Evolutionary conservation across 2,113 vertebrate genomes (phyloP).

Genomic region (Tyto alba): DNA sequence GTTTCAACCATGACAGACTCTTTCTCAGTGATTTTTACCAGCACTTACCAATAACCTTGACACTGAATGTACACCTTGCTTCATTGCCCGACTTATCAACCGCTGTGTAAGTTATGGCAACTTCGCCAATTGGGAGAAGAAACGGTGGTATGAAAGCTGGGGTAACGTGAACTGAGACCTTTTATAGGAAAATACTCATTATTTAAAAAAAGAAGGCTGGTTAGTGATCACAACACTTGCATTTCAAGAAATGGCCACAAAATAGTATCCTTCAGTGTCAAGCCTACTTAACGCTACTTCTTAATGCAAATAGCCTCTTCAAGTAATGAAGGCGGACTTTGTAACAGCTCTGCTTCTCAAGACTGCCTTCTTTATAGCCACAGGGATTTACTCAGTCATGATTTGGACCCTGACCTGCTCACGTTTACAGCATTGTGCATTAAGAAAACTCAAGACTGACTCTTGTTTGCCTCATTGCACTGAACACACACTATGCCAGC

Average conservation of each 20-base stretch:
- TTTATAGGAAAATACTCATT: constrained; percentile 19
- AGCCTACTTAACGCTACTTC: not conserved
- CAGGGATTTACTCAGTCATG: not conserved
- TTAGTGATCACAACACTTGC: not conserved
- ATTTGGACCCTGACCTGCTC: not conserved
- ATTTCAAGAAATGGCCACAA: not conserved
- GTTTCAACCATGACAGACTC: not conserved
- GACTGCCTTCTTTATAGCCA: not conserved
- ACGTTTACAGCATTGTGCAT: not conserved
- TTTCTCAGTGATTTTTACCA: not conserved
- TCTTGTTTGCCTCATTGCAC: not conserved
- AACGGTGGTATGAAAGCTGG: constrained; percentile 88
- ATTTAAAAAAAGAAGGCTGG: constrained; percentile 1
- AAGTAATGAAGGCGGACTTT: not conserved
- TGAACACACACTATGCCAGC: not conserved
- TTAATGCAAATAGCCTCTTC: not conserved
- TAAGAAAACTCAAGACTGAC: not conserved
- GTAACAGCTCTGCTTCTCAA: not conserved
- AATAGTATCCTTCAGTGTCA: not conserved
- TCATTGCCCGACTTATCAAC: constrained; percentile 82
- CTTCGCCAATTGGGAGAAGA: constrained; percentile 87
- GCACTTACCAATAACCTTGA: constrained; percentile 89
- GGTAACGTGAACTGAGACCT: constrained; percentile 86
- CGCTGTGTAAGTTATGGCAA: constrained; percentile 85
- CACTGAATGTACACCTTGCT: constrained; percentile 88